phyloP scores from a whole-genome alignment of 2,797 vertebrate species.

The Hemitrygon akajei region DNA sequence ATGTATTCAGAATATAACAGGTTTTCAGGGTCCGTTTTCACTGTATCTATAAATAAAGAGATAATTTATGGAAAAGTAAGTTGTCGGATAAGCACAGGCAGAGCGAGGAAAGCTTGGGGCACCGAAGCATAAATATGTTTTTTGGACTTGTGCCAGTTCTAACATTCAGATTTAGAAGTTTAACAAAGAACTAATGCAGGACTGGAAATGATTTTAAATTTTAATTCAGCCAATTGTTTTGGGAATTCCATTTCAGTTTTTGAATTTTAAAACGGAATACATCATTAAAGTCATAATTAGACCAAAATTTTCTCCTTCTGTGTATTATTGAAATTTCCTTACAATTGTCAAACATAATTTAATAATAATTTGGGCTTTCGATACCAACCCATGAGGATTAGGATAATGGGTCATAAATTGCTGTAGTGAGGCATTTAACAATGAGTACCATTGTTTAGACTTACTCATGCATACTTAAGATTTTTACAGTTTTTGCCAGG shows the following conservation, averaged over 20 bases:
- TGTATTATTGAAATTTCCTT: slow-evolving; percentile 1
- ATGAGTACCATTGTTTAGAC: not conserved
- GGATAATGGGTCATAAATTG: not conserved
- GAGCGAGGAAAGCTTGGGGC: not conserved
- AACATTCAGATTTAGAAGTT: not conserved
- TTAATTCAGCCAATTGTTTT: slow-evolving; percentile 2
- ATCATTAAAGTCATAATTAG: not conserved
- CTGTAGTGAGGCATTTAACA: not conserved
- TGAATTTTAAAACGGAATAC: not conserved
- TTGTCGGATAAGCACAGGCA: not conserved
- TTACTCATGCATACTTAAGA: not conserved
- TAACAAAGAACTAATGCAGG: not conserved
- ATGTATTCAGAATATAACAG: not conserved
- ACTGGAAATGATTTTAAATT: not conserved
- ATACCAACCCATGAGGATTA: not conserved
- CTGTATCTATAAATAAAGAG: not conserved
- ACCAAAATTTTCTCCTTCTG: not conserved
- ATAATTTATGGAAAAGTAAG: not conserved
- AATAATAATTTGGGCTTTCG: not conserved
- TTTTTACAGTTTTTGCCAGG: not conserved
- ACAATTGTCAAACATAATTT: not conserved
- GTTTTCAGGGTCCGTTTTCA: not conserved
- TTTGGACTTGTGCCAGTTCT: not conserved
- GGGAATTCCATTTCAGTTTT: slow-evolving; percentile 9
- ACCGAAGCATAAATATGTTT: not conserved